Evolutionary conservation across 2,113 vertebrate genomes (phyloP).

Genomic region (Herpetotheres cachinnans): DNA sequence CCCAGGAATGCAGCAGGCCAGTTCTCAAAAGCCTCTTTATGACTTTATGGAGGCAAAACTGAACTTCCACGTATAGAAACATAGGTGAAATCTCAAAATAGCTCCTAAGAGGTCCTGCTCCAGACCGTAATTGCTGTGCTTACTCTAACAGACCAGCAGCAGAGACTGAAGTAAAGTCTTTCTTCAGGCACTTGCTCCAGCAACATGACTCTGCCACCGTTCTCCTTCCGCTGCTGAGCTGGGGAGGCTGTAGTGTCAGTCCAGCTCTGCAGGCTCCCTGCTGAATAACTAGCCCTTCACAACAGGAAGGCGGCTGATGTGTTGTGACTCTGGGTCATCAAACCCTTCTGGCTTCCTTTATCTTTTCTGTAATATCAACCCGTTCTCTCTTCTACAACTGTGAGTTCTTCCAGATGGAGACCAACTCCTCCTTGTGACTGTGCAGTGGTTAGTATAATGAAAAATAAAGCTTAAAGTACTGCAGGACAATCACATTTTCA

Average conservation of each 20-base stretch:
- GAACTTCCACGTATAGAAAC: neutral
- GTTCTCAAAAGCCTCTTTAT: neutral
- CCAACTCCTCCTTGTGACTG: neutral
- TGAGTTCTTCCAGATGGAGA: neutral
- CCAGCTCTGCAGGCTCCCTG: neutral
- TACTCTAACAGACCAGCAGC: neutral
- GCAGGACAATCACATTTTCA: neutral
- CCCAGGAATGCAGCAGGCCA: neutral
- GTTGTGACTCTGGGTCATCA: neutral
- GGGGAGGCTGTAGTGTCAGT: neutral
- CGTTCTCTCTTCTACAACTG: accelerated
- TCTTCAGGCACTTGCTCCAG: neutral
- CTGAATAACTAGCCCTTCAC: neutral
- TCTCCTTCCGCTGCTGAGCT: neutral
- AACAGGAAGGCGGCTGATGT: neutral
- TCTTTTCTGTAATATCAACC: neutral
- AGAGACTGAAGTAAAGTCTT: neutral
- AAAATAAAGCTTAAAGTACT: neutral
- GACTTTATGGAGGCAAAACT: neutral
- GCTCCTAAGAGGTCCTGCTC: neutral
- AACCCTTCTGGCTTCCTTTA: neutral
- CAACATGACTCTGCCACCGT: accelerated
- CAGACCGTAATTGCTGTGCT: neutral
- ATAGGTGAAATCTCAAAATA: neutral
- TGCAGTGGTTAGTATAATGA: neutral